Evolutionary conservation across 1,140 invertebrate genomes (phyloP), one percentile per base, ranked within the genome.

Genomic region (Galendromus occidentalis): DNA sequence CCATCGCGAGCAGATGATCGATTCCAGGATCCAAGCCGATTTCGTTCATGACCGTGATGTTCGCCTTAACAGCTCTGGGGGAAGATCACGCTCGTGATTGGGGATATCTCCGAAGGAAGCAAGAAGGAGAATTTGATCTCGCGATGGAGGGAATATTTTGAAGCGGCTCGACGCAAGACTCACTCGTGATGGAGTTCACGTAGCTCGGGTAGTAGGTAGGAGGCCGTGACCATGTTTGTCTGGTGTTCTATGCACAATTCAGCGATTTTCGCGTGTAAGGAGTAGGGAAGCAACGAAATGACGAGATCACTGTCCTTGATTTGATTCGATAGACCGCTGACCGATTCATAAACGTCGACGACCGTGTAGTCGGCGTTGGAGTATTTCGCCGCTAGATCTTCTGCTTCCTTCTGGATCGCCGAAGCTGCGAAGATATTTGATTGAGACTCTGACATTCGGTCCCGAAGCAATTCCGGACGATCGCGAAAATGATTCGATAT

Each of bases 11-110:
- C 47, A 99, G 80, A 76, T 99, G 96, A 76, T 99, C 96, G 69
- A 99, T 87, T 2, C 94, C 95, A 0, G 96, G 96, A 75, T 99
- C 96, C 6, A 99, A 76, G 5, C 96, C 96, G 0, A 96, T 84
- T 78, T 99, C 95, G 74, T 85, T 96, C 83, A 98, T 77, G 47
- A 97, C 82, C 0, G 91, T 95, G 0, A 98, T 78, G 0, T 86
- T 90, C 12, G 88, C 87, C 51, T 86, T 81, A 59, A 82, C 79
- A 0, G 91, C 91, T 67, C 85, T 87, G 69, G 29, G 77, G 75
- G 45, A n/a, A 68, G 65, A 45, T 65, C n/a, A 12, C 7, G 33
- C 9, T 6, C 9, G n/a, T n/a, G n/a, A n/a, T n/a, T n/a, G n/a
- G n/a, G n/a, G n/a, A n/a, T n/a, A n/a, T 17, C 2, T 2, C 4